Base-by-base conservation (phyloP, 2,797 vertebrate species). In the Semotilus atromaculatus region DNA sequence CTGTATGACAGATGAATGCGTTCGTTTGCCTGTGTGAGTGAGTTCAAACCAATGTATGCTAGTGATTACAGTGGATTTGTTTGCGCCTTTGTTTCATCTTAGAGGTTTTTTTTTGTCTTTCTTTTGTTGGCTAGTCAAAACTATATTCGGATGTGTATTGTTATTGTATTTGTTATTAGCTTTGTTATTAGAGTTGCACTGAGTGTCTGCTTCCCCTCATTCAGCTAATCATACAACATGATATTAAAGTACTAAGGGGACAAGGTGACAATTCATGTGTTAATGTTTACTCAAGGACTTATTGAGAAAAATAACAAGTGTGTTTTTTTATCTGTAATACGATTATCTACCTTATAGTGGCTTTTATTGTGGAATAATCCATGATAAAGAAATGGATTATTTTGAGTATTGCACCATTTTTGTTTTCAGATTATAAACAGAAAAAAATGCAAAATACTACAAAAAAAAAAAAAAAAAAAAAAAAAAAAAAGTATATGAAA, bases 251-350 rank as follows among this genome's bases (percentile, higher is more conserved):
- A 91, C 92, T 88, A 90, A 91, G 96, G 96, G 96, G 95, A 94
- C 95, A 93, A 48, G 95, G 96, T 92, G 96, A 96, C 97, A 96
- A 95, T 97, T 98, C 97, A 97, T 6, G 97, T 98, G 97, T 98
- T 96, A 96, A 97, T 97, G 97, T 99, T 99, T 99, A 99, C 97
- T 98, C 97, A 97, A 98, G 97, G 97, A 98, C 97, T 97, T 92
- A 90, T 93, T 93, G 92, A 89, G 93, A 90, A 93, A 90, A 93
- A 95, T 88, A 93, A 91, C 95, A 95, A 94, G 94, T 96, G 96
- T 97, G 87, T 36, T 36, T 96, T 97, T 82, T 85, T 83, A 78
- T 90, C 95, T 97, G 96, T 96, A 96, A 97, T 93, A 94, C 96
- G 96, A 97, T 95, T 97, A 96, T 97, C 97, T 98, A 97, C 97